Evolutionary conservation across 2,797 vertebrate species (phyloP).

Genomic region (Pseudomugil gertrudae): DNA sequence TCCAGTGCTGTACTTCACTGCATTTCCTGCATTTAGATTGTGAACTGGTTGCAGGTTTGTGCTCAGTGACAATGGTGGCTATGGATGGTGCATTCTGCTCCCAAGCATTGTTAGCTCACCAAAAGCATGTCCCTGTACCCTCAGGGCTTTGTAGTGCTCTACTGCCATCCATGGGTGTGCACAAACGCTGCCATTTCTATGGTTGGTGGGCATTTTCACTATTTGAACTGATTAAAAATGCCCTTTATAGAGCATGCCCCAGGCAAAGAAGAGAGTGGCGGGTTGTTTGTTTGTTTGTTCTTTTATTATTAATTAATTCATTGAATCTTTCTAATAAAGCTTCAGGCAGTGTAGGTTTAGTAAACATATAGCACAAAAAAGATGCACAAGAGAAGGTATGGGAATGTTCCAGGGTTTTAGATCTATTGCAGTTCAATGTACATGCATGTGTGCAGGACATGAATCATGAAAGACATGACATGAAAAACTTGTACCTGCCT

Average conservation of each 20-base stretch:
- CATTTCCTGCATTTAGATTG: conserved; percentile 24
- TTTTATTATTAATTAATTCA: conserved; percentile 8
- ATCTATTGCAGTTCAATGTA: conserved; percentile 8
- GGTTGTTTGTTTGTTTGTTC: no score
- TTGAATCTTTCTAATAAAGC: conserved; percentile 52
- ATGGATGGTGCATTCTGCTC: conserved; percentile 30
- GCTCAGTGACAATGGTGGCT: conserved; percentile 19
- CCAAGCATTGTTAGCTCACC: conserved; percentile 55
- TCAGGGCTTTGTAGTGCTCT: conserved; percentile 63
- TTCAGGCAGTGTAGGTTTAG: conserved; percentile 9
- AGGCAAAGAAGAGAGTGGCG: conserved; percentile 50
- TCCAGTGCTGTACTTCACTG: conserved; percentile 16
- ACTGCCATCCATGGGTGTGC: conserved; percentile 75
- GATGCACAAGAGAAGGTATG: neutral
- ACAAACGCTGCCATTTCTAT: conserved; percentile 50
- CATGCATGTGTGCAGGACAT: conserved; percentile 28
- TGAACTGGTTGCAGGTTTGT: conserved; percentile 36
- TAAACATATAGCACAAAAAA: neutral
- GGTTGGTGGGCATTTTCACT: conserved; percentile 67
- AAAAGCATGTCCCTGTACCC: conserved; percentile 51
- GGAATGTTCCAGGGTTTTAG: conserved; percentile 7
- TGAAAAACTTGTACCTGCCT: no score
- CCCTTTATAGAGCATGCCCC: conserved; percentile 68
- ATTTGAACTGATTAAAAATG: conserved; percentile 79
- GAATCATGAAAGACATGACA: no score